Evolutionary conservation across 1,140 invertebrate species (phyloP), one percentile per base, ranked within the genome.

Genomic region (Trachelipus rathkii): DNA sequence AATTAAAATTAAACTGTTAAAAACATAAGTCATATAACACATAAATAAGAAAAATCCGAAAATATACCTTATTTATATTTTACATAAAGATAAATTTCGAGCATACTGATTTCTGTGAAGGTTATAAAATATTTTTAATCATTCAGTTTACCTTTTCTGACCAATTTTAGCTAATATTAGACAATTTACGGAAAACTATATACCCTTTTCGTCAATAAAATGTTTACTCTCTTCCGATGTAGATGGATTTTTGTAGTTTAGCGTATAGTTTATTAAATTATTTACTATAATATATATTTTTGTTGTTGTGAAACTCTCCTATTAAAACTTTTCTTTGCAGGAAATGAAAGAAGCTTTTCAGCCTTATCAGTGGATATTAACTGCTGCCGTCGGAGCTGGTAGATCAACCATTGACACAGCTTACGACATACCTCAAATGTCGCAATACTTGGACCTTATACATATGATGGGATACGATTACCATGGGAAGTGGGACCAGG

Each of bases 381-480:
- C 88, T 0, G 84, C 89, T 11, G 87, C 89, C 24, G 87, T 89
- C 15, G 86, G 88, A 11, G 87, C 89, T 9, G 87, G 87, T 4
- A 84, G 82, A 71, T 82, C 76, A 10, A 84, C 82, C 10, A 84
- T 84, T 23, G 84, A 84, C 70, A 79, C 75, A 21, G 83, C 83
- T 15, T 84, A 84, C 66, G 82, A 84, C 60, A 79, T 84, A 15
- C 77, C 82, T 15, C 66, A 79, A 69, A 71, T 84, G 70, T 79
- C 78, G 13, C 69, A 81, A 60, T 79, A 82, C 15, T 84, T 95
- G 15, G 93, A 96, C 84, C 91, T 90, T 66, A 89, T 97, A 21
- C 93, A 95, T 82, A 88, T 96, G 78, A 95, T 95, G 93, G 90
- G 90, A 77, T 95, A 95, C 82, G 93, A 96, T 85, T 95, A 94